phyloP scores from a whole-genome alignment of 2,888 invertebrate species.

The Apotomis capreana region DNA sequence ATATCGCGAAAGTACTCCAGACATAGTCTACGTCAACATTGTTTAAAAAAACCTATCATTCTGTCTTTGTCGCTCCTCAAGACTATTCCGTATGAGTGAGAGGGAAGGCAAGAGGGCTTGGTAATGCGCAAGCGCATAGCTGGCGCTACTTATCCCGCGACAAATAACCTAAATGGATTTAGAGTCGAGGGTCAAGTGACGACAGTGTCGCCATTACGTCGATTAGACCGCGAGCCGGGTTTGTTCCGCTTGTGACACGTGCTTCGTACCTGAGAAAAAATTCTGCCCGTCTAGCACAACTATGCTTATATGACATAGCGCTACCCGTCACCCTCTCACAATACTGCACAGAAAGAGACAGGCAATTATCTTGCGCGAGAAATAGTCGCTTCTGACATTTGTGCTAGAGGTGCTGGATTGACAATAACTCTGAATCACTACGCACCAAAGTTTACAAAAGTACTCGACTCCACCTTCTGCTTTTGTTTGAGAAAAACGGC shows the following conservation, averaged over 20 bases:
- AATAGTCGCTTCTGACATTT: too few species aligned
- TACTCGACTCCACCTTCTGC: too few species aligned
- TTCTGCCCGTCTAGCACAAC: too few species aligned
- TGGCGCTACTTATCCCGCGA: slow-evolving; percentile 45
- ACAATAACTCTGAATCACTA: too few species aligned
- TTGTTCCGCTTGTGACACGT: slow-evolving; percentile 4
- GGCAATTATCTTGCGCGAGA: too few species aligned
- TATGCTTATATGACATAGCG: too few species aligned
- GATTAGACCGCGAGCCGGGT: slow-evolving; percentile 48
- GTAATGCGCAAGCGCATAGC: slow-evolving; percentile 21
- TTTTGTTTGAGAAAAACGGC: too few species aligned
- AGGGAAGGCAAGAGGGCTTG: background rate
- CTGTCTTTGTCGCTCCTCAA: slow-evolving; percentile 7
- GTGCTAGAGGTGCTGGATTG: too few species aligned
- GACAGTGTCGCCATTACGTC: slow-evolving; percentile 50
- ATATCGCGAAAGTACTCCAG: slow-evolving; percentile 23
- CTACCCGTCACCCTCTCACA: too few species aligned
- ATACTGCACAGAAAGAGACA: too few species aligned
- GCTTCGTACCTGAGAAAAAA: too few species aligned
- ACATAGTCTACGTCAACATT: background rate
- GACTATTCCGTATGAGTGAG: background rate
- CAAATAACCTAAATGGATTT: slow-evolving; percentile 52
- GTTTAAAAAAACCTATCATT: background rate
- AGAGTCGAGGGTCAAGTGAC: slow-evolving; percentile 57
- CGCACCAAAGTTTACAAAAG: too few species aligned